These are phyloP conservation scores for Lasioglossum villosulum DNA, from an alignment of 2,888 invertebrate genomes.

Conservation along the genomic window DNA sequence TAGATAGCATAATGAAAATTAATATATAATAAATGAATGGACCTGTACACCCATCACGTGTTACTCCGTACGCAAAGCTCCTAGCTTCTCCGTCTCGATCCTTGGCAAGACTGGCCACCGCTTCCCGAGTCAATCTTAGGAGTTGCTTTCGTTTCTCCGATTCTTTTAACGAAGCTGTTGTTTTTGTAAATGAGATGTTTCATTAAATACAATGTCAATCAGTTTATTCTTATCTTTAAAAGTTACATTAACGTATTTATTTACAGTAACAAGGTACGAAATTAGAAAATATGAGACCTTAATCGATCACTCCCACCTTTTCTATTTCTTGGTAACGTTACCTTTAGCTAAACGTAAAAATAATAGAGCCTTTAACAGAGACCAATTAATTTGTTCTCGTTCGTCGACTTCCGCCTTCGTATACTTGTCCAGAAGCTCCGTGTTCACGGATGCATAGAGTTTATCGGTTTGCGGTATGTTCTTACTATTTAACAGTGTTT, in stretches of 20 bases:
- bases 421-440: slow-evolving; percentile 23
- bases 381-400: slow-evolving; percentile 54
- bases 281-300: background rate
- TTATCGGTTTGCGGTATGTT: background rate
- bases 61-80: slow-evolving; percentile 22
- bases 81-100: background rate
- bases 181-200: slow-evolving; percentile 1
- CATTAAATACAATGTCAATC: slow-evolving; percentile 3
- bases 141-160: background rate
- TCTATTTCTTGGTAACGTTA: background rate
- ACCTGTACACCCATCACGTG: slow-evolving; percentile 66
- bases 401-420: rapidly evolving
- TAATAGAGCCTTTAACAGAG: slow-evolving; percentile 54
- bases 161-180: slow-evolving; percentile 7
- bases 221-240: background rate
- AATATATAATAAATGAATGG: slow-evolving; percentile 82
- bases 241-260: background rate
- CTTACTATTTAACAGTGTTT: background rate
- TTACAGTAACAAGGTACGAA: background rate
- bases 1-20: slow-evolving; percentile 82
- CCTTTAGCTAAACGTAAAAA: slow-evolving; percentile 19
- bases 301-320: background rate
- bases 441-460: slow-evolving; percentile 8
- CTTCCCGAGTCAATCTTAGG: background rate
- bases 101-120: background rate